A percentile compares a stretch with the other conserved stretches of the same genome.
phyloP scores from a whole-genome alignment of 2,797 vertebrate species.

The Myoxocephalus aenaeus region DNA sequence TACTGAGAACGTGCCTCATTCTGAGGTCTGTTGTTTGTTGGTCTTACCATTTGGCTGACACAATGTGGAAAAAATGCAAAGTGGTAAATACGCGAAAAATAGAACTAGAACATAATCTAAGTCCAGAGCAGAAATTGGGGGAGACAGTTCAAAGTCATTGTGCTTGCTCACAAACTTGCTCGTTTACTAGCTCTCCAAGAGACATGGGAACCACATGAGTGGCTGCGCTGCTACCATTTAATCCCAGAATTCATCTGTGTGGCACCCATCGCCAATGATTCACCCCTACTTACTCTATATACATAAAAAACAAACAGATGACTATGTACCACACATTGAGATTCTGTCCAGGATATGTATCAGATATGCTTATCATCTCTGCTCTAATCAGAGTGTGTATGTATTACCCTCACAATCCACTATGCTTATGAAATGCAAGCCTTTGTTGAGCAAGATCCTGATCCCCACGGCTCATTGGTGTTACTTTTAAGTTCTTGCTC shows the following conservation, averaged over 20 bases:
- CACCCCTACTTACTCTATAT: conserved; percentile 47
- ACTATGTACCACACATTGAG: conserved; percentile 14
- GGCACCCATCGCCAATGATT: conserved; percentile 65
- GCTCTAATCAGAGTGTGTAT: conserved; percentile 22
- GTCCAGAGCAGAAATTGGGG: conserved; percentile 37
- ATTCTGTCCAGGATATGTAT: conserved; percentile 3
- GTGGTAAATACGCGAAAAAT: conserved; percentile 37
- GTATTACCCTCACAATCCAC: conserved; percentile 11
- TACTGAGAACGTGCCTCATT: conserved; percentile 15
- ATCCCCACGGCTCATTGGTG: conserved; percentile 27
- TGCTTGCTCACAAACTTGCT: conserved; percentile 56
- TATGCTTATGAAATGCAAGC: conserved; percentile 14
- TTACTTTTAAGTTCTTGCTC: conserved; percentile 31
- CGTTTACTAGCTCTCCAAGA: conserved; percentile 56
- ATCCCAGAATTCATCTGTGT: conserved; percentile 71
- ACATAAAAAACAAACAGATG: neutral
- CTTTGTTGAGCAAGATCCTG: conserved; percentile 5
- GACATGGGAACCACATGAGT: conserved; percentile 75
- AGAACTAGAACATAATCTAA: conserved; percentile 47
- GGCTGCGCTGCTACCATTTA: conserved; percentile 37
- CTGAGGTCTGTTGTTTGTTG: conserved; percentile 52
- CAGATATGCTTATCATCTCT: neutral
- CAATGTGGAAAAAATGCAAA: conserved; percentile 52
- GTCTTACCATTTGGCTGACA: conserved; percentile 46
- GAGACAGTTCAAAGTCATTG: conserved; percentile 66